These are phyloP conservation scores for Erinaceus europaeus DNA, from an alignment of 2,113 vertebrate species.

Conservation along the genomic window DNA sequence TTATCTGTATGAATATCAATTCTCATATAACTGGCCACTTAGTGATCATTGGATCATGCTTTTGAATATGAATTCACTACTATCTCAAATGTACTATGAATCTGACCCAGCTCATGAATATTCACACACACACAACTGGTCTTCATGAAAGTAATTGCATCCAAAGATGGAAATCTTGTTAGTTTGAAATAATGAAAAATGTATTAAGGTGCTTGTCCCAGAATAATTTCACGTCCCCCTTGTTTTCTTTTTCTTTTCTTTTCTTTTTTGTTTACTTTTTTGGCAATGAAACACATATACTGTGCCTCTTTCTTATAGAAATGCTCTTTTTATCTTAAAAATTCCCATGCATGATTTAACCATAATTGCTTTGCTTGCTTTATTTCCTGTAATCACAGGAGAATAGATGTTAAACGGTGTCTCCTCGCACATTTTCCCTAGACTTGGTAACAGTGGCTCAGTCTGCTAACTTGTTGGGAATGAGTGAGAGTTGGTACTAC, in stretches of 20 bases:
- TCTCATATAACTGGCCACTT: constrained; percentile 57
- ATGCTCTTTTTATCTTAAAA: neutral
- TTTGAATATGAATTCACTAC: constrained; percentile 71
- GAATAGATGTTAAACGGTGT: neutral
- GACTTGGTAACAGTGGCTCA: neutral
- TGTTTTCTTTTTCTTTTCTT: constrained; percentile 46
- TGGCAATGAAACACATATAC: neutral
- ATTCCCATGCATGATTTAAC: neutral
- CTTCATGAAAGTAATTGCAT: constrained; percentile 63
- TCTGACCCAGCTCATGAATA: constrained; percentile 72
- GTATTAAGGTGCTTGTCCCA: constrained; percentile 31
- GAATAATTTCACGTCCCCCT: constrained; percentile 15
- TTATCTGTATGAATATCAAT: constrained; percentile 60
- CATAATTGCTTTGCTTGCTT: neutral
- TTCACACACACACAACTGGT: constrained; percentile 64
- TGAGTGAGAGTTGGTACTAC: neutral
- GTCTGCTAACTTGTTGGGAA: neutral
- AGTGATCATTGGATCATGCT: constrained; percentile 67
- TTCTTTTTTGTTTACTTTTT: constrained; percentile 38
- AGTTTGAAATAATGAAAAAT: constrained; percentile 56
- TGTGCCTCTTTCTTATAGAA: constrained; percentile 1
- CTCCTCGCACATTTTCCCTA: neutral
- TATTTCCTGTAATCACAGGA: neutral
- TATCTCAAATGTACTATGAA: constrained; percentile 35
- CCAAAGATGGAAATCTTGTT: constrained; percentile 71